Percentiles rank a stretch among this genome's conserved stretches.
These are phyloP conservation scores for Eulemur mongoz DNA, from an alignment of 2,797 vertebrate species.

Conservation along the genomic window DNA sequence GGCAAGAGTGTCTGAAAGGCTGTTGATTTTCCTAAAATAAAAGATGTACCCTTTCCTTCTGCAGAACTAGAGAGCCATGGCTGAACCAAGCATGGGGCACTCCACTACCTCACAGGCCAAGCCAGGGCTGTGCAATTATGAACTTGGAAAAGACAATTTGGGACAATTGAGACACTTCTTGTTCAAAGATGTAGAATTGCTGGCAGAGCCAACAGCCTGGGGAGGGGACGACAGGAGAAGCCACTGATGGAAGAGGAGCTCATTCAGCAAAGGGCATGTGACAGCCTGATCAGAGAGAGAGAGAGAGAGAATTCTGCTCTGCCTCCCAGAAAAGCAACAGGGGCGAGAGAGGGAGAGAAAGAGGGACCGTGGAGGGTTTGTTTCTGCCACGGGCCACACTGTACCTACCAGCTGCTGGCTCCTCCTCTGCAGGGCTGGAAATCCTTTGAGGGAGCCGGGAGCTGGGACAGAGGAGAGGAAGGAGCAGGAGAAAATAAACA, in stretches of 20 bases:
- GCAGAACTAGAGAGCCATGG: neutral
- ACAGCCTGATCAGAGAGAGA: neutral
- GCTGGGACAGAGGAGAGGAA: neutral
- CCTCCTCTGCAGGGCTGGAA: neutral
- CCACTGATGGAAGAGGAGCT: neutral
- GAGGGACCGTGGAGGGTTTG: accelerated
- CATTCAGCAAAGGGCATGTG: neutral
- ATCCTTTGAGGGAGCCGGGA: neutral
- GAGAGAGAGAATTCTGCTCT: neutral
- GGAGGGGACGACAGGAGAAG: neutral
- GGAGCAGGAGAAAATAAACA: neutral
- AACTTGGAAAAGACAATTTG: neutral
- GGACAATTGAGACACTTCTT: neutral
- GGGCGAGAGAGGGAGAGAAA: neutral
- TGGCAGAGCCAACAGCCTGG: neutral
- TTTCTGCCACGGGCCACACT: neutral
- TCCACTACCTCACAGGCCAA: neutral
- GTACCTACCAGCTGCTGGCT: neutral
- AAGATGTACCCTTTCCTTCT: neutral
- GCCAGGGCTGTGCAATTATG: neutral
- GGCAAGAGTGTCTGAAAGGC: conserved; percentile 53
- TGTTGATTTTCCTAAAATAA: conserved; percentile 14
- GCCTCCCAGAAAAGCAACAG: neutral
- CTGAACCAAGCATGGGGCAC: neutral
- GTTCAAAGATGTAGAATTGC: neutral